These are phyloP conservation scores for Ophion obscuratus DNA, from an alignment of 2,888 invertebrate species.

Conservation along the genomic window DNA sequence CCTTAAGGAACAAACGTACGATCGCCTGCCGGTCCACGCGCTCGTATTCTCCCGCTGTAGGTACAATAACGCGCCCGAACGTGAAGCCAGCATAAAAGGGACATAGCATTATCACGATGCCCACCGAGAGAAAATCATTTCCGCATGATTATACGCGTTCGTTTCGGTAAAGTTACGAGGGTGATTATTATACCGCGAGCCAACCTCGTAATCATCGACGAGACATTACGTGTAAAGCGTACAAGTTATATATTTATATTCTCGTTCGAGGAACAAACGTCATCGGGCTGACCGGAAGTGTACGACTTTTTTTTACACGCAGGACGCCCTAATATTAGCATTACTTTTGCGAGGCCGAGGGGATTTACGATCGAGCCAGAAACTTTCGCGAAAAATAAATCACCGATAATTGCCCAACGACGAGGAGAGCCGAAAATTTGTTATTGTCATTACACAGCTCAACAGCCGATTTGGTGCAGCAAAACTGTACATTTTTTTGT, in stretches of 20 bases:
- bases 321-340: background rate
- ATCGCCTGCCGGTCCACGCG: slow-evolving; percentile 22
- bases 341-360: background rate
- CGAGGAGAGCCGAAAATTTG: background rate
- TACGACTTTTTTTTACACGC: background rate
- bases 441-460: too few relatives aligned
- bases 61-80: background rate
- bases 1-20: slow-evolving; percentile 20
- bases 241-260: slow-evolving; percentile 17
- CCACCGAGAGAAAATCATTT: slow-evolving; percentile 31
- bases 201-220: slow-evolving; percentile 41
- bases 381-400: background rate
- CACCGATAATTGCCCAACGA: background rate
- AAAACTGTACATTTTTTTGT: too few relatives aligned
- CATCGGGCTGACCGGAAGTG: background rate
- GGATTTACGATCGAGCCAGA: background rate
- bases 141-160: background rate
- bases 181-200: slow-evolving; percentile 52
- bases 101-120: slow-evolving; percentile 29
- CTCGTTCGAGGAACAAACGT: background rate
- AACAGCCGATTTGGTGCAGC: too few relatives aligned
- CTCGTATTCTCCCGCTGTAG: background rate
- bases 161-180: slow-evolving; percentile 52
- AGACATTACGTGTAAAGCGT: slow-evolving; percentile 11
- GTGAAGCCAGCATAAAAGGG: slow-evolving; percentile 30